Conservation (phyloP, 2,888 invertebrate genomes). For the Lithosia quadra region DNA sequence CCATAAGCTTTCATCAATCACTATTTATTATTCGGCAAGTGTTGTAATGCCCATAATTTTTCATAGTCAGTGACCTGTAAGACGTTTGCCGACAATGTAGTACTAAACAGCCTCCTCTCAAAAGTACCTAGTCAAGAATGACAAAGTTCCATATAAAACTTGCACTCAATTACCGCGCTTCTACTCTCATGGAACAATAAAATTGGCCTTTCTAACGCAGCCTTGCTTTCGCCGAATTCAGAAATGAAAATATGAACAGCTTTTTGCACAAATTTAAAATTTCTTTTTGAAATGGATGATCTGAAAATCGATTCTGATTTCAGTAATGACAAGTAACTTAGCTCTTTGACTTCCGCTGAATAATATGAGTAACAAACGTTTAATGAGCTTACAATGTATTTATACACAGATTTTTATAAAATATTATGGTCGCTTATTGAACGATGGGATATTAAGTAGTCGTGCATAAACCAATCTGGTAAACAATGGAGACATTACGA, state of each 20-base stretch:
- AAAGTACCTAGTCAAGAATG: neutral
- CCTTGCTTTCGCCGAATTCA: slow-evolving; percentile 67
- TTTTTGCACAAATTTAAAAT: slow-evolving; percentile 52
- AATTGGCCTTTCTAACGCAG: slow-evolving; percentile 69
- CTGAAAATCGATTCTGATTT: slow-evolving; percentile 28
- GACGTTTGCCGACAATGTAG: too few relatives aligned
- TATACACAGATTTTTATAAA: slow-evolving; percentile 1
- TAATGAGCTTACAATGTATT: neutral
- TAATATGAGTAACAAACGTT: neutral
- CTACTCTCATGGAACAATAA: slow-evolving; percentile 65
- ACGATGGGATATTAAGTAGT: slow-evolving; percentile 57
- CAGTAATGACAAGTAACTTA: slow-evolving; percentile 15
- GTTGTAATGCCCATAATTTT: too few relatives aligned
- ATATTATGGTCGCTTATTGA: slow-evolving; percentile 33
- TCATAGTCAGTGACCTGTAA: too few relatives aligned
- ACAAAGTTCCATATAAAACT: slow-evolving; percentile 63
- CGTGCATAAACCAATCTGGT: slow-evolving; percentile 71
- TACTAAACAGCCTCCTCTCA: neutral
- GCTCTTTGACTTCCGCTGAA: neutral
- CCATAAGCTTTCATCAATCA: too few relatives aligned
- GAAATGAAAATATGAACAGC: slow-evolving; percentile 54
- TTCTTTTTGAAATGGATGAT: slow-evolving; percentile 47
- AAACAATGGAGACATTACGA: slow-evolving; percentile 84
- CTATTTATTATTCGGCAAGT: too few relatives aligned
- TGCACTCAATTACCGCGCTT: slow-evolving; percentile 60